Percentiles rank a stretch among this genome's conserved stretches.
These are phyloP conservation scores for Hirtodrosophila confusa DNA, from an alignment of 2,888 invertebrate species.

Conservation along the genomic window DNA sequence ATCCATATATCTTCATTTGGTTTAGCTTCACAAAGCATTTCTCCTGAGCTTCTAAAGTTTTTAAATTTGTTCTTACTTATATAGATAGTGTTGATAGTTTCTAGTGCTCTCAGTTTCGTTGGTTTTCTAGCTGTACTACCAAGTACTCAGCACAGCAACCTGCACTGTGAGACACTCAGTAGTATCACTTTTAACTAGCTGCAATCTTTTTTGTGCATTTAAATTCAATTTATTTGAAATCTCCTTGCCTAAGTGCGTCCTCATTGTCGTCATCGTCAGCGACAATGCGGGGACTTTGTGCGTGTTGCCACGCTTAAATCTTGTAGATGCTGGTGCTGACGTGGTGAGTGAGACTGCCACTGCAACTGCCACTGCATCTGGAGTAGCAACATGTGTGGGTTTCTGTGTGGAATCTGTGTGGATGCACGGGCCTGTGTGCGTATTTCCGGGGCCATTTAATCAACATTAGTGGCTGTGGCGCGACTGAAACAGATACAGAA, in stretches of 20 bases:
- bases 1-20: too few relatives aligned
- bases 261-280: constrained; percentile 20
- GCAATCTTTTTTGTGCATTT: constrained; percentile 36
- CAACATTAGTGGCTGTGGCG: constrained; percentile 69
- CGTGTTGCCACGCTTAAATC: constrained; percentile 35
- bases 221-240: constrained; percentile 56
- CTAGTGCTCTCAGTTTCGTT: too few relatives aligned
- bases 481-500: constrained; percentile 13
- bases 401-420: constrained; percentile 15
- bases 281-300: constrained; percentile 13
- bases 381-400: constrained; percentile 18
- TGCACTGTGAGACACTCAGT: too few relatives aligned
- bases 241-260: constrained; percentile 28
- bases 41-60: too few relatives aligned
- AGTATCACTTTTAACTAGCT: constrained; percentile 18
- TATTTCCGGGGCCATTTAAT: constrained; percentile 70
- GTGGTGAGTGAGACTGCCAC: constrained; percentile 13
- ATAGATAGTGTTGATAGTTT: too few relatives aligned
- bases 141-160: too few relatives aligned
- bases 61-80: too few relatives aligned
- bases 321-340: constrained; percentile 16
- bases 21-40: too few relatives aligned
- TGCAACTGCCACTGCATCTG: constrained; percentile 15
- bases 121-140: too few relatives aligned
- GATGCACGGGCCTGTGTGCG: constrained; percentile 31